Evolutionary conservation across 2,113 vertebrate genomes (phyloP).

Genomic region (Myotis lucifugus): DNA sequence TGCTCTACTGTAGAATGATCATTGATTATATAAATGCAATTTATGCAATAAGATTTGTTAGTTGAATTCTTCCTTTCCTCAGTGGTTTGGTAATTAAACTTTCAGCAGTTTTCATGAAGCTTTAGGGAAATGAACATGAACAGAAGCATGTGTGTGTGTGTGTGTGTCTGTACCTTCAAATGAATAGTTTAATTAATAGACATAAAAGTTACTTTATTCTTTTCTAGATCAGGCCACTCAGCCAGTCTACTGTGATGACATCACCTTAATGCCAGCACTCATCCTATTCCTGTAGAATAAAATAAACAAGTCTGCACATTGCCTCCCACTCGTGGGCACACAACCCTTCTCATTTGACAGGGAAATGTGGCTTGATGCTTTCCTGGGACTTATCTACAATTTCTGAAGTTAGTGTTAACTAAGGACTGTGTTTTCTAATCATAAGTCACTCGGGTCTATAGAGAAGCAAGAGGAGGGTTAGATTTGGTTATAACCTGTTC

Average conservation of each 20-base stretch:
- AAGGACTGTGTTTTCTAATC: background rate
- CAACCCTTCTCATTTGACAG: background rate
- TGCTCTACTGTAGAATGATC: background rate
- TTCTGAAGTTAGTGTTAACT: background rate
- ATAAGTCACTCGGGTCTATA: background rate
- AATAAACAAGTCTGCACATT: background rate
- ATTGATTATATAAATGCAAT: conserved; percentile 32
- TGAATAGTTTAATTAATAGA: background rate
- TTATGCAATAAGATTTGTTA: conserved; percentile 54
- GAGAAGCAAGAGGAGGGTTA: background rate
- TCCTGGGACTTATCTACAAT: background rate
- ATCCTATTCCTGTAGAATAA: background rate
- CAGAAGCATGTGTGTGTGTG: background rate
- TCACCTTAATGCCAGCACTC: background rate
- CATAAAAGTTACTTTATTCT: background rate
- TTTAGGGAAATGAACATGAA: background rate
- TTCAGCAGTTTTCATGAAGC: conserved; percentile 41
- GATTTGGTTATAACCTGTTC: background rate
- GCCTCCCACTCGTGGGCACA: background rate
- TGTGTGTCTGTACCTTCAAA: background rate
- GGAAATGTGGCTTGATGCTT: background rate
- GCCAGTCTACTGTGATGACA: background rate
- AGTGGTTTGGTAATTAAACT: conserved; percentile 15
- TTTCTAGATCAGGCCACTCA: background rate
- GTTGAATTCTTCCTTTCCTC: conserved; percentile 47